Percentiles rank a stretch among this genome's conserved stretches.
phyloP scores from a whole-genome alignment of 2,888 invertebrate genomes.

The Lasioglossum pauxillum region DNA sequence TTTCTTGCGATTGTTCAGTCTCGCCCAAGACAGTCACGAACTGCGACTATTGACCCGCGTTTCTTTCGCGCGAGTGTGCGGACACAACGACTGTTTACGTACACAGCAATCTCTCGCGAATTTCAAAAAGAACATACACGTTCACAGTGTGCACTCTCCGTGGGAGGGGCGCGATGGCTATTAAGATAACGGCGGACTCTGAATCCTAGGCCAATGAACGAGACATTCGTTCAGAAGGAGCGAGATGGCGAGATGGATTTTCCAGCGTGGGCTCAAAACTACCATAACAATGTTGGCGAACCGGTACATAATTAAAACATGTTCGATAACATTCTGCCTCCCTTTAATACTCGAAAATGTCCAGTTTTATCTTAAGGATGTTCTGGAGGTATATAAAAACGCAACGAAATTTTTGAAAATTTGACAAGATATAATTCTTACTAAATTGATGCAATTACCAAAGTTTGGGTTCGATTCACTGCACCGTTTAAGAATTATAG shows the following conservation, averaged over 20 bases:
- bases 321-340: too few relatives aligned
- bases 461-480: too few relatives aligned
- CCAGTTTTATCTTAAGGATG: too few relatives aligned
- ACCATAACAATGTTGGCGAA: background rate
- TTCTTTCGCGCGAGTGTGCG: background rate
- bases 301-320: background rate
- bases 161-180: conserved; percentile 1
- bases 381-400: too few relatives aligned
- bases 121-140: background rate
- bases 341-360: too few relatives aligned
- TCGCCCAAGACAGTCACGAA: background rate
- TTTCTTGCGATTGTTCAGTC: background rate
- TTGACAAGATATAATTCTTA: too few relatives aligned
- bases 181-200: background rate
- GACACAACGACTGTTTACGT: background rate
- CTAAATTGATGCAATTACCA: too few relatives aligned
- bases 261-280: background rate
- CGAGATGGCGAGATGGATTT: background rate
- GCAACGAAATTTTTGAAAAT: too few relatives aligned
- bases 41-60: background rate
- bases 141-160: background rate
- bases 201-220: background rate
- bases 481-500: too few relatives aligned
- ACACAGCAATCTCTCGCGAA: background rate
- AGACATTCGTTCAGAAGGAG: background rate